Percentiles rank a stretch among this genome's conserved stretches.
Evolutionary conservation across 2,113 vertebrate species (phyloP).

Genomic region (Chionis minor): DNA sequence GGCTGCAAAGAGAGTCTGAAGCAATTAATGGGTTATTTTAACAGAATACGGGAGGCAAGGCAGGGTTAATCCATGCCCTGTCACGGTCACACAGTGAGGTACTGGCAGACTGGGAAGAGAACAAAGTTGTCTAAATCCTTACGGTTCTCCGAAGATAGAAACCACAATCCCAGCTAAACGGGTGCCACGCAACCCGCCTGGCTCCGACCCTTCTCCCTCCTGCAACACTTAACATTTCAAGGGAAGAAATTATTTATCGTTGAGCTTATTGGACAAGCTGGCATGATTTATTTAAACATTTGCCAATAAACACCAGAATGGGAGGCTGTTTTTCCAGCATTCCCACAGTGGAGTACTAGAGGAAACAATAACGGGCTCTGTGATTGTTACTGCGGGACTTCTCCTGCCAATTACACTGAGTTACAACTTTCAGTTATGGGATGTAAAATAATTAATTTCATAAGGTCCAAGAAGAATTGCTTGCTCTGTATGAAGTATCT

Average conservation of each 20-base stretch:
- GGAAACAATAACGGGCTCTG: slow-evolving; percentile 47
- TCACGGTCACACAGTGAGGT: fast-evolving
- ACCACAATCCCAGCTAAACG: neutral
- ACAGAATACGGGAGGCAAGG: neutral
- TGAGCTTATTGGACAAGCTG: neutral
- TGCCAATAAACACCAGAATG: slow-evolving; percentile 32
- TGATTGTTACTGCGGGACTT: slow-evolving; percentile 48
- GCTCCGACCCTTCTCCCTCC: neutral
- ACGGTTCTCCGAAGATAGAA: neutral
- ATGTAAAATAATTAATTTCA: slow-evolving; percentile 66
- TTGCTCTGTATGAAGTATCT: slow-evolving; percentile 27
- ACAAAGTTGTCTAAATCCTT: neutral
- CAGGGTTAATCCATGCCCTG: neutral
- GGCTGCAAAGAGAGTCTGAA: neutral
- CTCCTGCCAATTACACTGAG: slow-evolving; percentile 68
- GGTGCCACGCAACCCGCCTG: neutral
- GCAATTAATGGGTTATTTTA: neutral
- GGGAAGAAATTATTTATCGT: neutral
- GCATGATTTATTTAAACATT: slow-evolving; percentile 49
- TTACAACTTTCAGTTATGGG: slow-evolving; percentile 59
- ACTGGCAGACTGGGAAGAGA: neutral
- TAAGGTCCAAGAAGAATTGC: slow-evolving; percentile 42
- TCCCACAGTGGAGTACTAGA: slow-evolving; percentile 51
- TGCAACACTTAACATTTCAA: neutral
- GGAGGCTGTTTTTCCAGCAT: slow-evolving; percentile 39